Percentiles rank a stretch among this genome's conserved stretches.
These are phyloP conservation scores for Polia nebulosa DNA, from an alignment of 2,888 invertebrate genomes.

Conservation along the genomic window DNA sequence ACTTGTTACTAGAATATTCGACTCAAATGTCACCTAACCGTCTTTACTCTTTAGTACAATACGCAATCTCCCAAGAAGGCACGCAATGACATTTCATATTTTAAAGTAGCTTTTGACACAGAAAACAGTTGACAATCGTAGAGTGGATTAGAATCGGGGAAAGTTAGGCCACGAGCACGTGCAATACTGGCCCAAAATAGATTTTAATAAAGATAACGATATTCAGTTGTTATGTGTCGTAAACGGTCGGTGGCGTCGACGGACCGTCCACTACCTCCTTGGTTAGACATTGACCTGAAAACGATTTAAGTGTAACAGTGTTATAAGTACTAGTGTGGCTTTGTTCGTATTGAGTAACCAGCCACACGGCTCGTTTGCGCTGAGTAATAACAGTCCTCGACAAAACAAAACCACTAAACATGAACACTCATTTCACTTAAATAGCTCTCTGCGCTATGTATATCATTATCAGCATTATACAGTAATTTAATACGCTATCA, in stretches of 20 bases:
- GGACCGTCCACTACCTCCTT: constrained; percentile 69
- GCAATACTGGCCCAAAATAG: constrained; percentile 59
- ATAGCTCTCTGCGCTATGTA: constrained; percentile 40
- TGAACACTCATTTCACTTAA: constrained; percentile 61
- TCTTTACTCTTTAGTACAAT: neutral
- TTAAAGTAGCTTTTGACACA: constrained; percentile 54
- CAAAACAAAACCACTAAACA: constrained; percentile 67
- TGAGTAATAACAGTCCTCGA: constrained; percentile 65
- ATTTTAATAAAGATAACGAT: constrained; percentile 61
- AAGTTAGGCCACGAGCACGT: constrained; percentile 50
- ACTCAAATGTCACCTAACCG: neutral
- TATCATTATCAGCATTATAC: constrained; percentile 59
- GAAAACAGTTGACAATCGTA: constrained; percentile 44
- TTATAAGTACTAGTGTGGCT: constrained; percentile 65
- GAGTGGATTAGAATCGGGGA: constrained; percentile 50
- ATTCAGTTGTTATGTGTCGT: constrained; percentile 64
- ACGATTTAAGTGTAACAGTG: constrained; percentile 76
- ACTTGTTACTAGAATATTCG: constrained; percentile 5
- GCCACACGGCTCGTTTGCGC: constrained; percentile 59
- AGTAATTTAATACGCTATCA: constrained; percentile 52
- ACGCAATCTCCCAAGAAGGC: constrained; percentile 27
- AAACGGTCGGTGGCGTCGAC: constrained; percentile 63
- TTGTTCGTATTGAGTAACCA: constrained; percentile 69
- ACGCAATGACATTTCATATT: constrained; percentile 29
- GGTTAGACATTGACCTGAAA: constrained; percentile 83